phyloP scores from a whole-genome alignment of 2,113 vertebrate species.

The Callopanchax toddi region DNA sequence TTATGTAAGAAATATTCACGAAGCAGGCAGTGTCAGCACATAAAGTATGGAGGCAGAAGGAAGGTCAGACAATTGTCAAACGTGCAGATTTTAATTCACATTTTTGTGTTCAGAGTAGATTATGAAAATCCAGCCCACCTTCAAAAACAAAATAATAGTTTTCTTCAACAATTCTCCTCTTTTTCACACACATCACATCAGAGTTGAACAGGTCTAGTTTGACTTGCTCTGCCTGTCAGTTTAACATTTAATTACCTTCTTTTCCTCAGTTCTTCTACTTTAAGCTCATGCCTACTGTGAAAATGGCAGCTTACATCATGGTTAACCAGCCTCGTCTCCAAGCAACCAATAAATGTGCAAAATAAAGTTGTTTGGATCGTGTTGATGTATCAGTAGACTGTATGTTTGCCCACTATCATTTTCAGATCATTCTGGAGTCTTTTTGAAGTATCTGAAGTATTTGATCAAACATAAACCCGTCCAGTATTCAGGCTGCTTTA shows the following conservation, averaged over 20 bases:
- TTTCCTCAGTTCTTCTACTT: constrained; percentile 3
- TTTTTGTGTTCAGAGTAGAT: neutral
- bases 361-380: neutral
- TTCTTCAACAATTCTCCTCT: neutral
- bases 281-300: constrained; percentile 7
- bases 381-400: neutral
- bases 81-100: neutral
- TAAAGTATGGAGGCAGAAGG: neutral
- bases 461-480: too few species aligned
- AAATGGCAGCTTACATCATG: constrained; percentile 8
- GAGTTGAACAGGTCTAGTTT: neutral
- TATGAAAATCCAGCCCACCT: too few species aligned
- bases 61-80: neutral
- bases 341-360: constrained; percentile 21
- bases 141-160: too few species aligned
- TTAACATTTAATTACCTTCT: constrained; percentile 1
- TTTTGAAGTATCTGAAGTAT: too few species aligned
- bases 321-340: constrained; percentile 13
- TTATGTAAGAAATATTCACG: constrained; percentile 12
- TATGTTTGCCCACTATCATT: neutral
- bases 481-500: too few species aligned
- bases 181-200: neutral
- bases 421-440: neutral
- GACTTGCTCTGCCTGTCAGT: neutral
- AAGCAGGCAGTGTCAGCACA: constrained; percentile 9